Percentiles rank a stretch among this genome's conserved stretches.
Evolutionary conservation across 1,140 invertebrate species (phyloP).

Genomic region (Vollenhovia emeryi): DNA sequence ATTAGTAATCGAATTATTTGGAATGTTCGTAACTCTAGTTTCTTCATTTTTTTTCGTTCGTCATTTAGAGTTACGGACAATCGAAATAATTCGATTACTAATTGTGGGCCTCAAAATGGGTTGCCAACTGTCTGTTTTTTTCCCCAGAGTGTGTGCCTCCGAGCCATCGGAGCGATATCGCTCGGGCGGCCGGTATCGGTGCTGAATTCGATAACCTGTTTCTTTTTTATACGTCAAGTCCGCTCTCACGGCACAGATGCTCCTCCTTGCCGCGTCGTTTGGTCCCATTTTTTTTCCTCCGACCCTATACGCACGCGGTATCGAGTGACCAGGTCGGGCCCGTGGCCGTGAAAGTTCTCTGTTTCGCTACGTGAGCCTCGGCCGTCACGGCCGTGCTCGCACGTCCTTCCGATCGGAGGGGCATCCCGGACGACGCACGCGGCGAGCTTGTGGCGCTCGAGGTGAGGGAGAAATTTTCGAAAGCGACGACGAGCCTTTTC

Average conservation of each 20-base stretch:
- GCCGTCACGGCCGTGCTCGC: slow-evolving; percentile 41
- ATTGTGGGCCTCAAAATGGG: no score
- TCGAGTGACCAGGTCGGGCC: slow-evolving; percentile 75
- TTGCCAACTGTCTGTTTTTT: no score
- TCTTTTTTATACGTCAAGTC: slow-evolving; percentile 76
- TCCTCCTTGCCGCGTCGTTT: slow-evolving; percentile 49
- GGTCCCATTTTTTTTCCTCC: slow-evolving; percentile 67
- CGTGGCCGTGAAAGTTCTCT: slow-evolving; percentile 82
- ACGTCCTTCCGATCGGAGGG: slow-evolving; percentile 7
- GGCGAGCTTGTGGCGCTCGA: slow-evolving; percentile 8
- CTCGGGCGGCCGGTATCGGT: slow-evolving; percentile 63
- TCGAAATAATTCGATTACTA: no score
- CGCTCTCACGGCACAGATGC: slow-evolving; percentile 69
- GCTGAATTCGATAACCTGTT: slow-evolving; percentile 81
- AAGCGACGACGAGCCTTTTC: slow-evolving; percentile 63
- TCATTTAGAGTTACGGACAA: no score
- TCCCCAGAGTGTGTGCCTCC: no score
- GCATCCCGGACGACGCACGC: not conserved
- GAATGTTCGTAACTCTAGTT: no score
- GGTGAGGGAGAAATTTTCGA: slow-evolving; percentile 74
- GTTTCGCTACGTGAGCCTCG: slow-evolving; percentile 62
- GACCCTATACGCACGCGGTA: slow-evolving; percentile 55
- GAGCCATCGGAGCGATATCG: slow-evolving; percentile 22
- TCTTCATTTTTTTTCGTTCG: no score
- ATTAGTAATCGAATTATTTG: no score